These are phyloP conservation scores for Chrysopilus asiliformis DNA, from an alignment of 2,888 invertebrate genomes.

Conservation along the genomic window DNA sequence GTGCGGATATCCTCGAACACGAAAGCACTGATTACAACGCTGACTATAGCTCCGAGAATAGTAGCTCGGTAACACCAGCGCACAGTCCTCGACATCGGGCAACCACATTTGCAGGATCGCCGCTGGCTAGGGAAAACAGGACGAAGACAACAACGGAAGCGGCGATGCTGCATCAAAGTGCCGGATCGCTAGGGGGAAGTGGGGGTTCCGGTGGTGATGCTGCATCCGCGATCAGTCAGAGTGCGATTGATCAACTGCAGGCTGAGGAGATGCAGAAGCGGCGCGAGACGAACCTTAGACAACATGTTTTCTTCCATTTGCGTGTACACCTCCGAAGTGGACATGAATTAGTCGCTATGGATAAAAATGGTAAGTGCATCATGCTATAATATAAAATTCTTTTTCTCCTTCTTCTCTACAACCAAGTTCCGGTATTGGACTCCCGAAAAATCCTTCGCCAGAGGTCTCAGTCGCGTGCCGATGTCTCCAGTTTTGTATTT, in stretches of 20 bases:
- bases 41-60: slow-evolving; percentile 66
- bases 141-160: slow-evolving; percentile 29
- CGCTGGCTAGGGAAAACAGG: slow-evolving; percentile 29
- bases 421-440: not conserved
- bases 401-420: slow-evolving; percentile 24
- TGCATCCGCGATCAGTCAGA: slow-evolving; percentile 6
- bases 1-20: slow-evolving; percentile 39
- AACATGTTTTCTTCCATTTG: slow-evolving; percentile 85
- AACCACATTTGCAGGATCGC: slow-evolving; percentile 41
- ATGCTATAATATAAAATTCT: slow-evolving; percentile 8
- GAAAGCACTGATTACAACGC: slow-evolving; percentile 63
- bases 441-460: no score
- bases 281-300: slow-evolving; percentile 60
- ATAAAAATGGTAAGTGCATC: slow-evolving; percentile 68
- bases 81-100: slow-evolving; percentile 63
- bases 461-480: no score
- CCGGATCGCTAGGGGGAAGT: slow-evolving; percentile 27
- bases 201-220: slow-evolving; percentile 19
- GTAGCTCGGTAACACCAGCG: slow-evolving; percentile 48
- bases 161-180: slow-evolving; percentile 23
- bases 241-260: slow-evolving; percentile 12
- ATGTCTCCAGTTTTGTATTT: no score
- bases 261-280: slow-evolving; percentile 56
- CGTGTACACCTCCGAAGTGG: slow-evolving; percentile 80
- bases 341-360: slow-evolving; percentile 80